Percentiles rank a stretch among this genome's conserved stretches.
phyloP scores from a whole-genome alignment of 2,113 vertebrate genomes.

The Cercopithecus mona region DNA sequence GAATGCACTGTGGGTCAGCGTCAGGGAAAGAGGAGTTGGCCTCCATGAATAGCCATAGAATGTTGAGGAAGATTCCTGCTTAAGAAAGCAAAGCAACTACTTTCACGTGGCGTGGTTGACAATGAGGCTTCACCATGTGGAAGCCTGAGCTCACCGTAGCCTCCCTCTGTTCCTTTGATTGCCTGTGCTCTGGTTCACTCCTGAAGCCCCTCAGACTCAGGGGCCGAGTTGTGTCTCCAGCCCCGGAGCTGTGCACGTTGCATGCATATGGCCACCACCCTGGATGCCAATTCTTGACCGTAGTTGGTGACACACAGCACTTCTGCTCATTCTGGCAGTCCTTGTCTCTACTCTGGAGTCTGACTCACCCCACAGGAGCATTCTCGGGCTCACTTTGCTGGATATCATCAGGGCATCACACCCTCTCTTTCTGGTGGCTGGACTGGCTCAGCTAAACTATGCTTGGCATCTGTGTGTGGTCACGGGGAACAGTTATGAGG shows the following conservation, averaged over 20 bases:
- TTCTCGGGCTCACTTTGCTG: background rate
- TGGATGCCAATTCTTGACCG: background rate
- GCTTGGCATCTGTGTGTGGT: background rate
- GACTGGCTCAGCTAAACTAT: background rate
- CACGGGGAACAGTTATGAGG: background rate
- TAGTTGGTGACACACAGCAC: background rate
- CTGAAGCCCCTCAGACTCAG: background rate
- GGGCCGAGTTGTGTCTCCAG: background rate
- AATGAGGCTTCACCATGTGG: background rate
- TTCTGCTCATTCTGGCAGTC: background rate
- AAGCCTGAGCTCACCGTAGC: background rate
- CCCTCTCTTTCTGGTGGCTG: background rate
- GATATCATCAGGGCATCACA: background rate
- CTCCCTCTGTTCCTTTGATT: background rate
- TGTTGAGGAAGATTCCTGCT: background rate
- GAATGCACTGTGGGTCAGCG: background rate
- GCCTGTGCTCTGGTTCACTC: background rate
- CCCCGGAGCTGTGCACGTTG: background rate
- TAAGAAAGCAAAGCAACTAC: background rate
- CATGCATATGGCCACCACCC: accelerated
- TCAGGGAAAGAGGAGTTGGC: background rate
- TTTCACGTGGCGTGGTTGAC: background rate
- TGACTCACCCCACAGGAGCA: background rate
- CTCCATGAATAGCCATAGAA: background rate
- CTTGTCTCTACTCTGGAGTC: background rate